Conservation (phyloP, 2,888 invertebrate species). For the Orthonevra nobilis region DNA sequence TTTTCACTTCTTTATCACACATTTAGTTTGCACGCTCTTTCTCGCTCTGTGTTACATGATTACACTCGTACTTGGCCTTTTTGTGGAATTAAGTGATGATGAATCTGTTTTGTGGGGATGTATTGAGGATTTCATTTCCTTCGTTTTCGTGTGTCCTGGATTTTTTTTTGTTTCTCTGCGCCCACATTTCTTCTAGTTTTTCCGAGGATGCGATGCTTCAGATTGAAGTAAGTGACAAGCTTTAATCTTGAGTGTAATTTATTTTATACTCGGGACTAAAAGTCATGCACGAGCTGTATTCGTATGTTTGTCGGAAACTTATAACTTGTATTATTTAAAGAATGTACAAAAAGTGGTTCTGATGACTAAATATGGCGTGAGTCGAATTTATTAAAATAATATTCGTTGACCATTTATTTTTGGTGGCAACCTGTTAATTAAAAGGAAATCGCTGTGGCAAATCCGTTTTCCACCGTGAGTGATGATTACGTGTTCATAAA, state of each 20-base stretch:
- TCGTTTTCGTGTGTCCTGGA: no score
- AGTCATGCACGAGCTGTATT: not conserved
- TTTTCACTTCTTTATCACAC: conserved; percentile 55
- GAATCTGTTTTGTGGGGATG: conserved; percentile 37
- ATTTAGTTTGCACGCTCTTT: conserved; percentile 32
- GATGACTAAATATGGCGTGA: no score
- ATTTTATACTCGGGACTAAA: not conserved
- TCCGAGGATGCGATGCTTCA: conserved; percentile 19
- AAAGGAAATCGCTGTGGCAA: no score
- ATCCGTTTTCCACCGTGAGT: no score
- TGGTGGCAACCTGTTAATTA: no score
- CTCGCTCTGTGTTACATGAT: conserved; percentile 22
- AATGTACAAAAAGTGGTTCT: no score
- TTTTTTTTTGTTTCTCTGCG: not conserved
- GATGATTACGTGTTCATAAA: no score
- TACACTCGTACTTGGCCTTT: conserved; percentile 16
- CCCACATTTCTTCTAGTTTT: conserved; percentile 3
- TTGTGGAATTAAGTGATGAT: conserved; percentile 33
- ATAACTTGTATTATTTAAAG: conserved; percentile 2
- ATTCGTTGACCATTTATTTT: no score
- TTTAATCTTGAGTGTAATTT: not conserved
- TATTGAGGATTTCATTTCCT: conserved; percentile 21
- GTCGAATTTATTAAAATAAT: no score
- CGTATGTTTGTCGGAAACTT: conserved; percentile 2
- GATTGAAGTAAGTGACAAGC: conserved; percentile 23